Base-by-base conservation (phyloP, 1,140 invertebrate species). In the Bombus terrestris region DNA sequence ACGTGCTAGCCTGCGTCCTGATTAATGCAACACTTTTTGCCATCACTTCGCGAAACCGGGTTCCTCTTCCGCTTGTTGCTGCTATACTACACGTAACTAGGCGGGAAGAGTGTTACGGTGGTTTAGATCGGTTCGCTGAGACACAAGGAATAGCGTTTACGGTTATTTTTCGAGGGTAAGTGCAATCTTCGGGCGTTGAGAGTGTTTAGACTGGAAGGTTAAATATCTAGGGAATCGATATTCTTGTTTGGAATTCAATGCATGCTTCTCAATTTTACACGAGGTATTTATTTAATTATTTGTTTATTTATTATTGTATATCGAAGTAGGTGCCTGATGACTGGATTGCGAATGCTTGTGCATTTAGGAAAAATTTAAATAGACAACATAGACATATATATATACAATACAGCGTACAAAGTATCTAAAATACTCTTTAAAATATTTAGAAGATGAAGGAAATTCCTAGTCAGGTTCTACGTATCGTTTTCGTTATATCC, bases 21-120 rank as follows among this genome's bases (percentile, higher is more conserved):
- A 66, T 74, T 39, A 75, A 75, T 41, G 81, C 25, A 35, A 41
- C 57, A 43, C 53, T 82, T 72, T 69, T 81, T 53, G 25, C 64
- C 66, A 35, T 62, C 39, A 4, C 37, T 25, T 78, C 15, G 28
- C 57, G 3, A 12, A 6, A 25, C 47, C 32, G 10, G 47, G 74
- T 32, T 22, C 74, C 22, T 53, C 47, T 32, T 35, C 47, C 35
- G 47, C 32, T 25, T 35, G 35, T 22, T 39, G 3, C 8, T 37
- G 18, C 62, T 64, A 5, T n/a, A 8, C 5, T 53, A 53, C 18
- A 53, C 62, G 35, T 37, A 43, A 9, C 73, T 53, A 47, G 22
- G 4, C 28, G 12, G 32, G 8, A 13, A 59, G 13, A 35, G 28
- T 28, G 68, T 69, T 39, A 18, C 9, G 68, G 0, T 53, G 47